phyloP scores from a whole-genome alignment of 2,113 vertebrate species.

The Cinclus mexicanus region DNA sequence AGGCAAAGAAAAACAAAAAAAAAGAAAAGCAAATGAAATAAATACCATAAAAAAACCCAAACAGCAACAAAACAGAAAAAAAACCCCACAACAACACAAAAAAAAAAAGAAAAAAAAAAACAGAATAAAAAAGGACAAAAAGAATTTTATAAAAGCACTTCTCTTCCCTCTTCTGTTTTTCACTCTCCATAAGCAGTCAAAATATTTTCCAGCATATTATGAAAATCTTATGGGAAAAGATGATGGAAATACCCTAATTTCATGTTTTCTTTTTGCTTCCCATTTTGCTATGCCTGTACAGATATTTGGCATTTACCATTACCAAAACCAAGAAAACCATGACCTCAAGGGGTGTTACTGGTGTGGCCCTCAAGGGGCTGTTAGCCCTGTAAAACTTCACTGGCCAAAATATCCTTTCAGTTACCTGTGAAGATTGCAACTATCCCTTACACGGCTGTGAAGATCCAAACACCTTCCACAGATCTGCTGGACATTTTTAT shows the following conservation, averaged over 20 bases:
- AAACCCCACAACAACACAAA: neutral
- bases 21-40: neutral
- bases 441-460: neutral
- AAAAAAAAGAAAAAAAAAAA: neutral
- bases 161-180: neutral
- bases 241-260: neutral
- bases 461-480: neutral
- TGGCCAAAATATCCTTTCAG: neutral
- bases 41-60: fast-evolving
- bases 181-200: neutral
- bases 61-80: too few relatives aligned
- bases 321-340: neutral
- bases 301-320: neutral
- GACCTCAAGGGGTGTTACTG: too few relatives aligned
- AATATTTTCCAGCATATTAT: neutral
- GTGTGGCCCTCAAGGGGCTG: neutral
- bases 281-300: neutral
- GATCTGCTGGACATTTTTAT: neutral
- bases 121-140: neutral
- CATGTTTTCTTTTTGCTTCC: neutral
- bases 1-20: neutral
- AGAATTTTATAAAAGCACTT: neutral
- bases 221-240: neutral
- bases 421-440: neutral
- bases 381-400: neutral